Percentiles rank a stretch among this genome's conserved stretches.
These are phyloP conservation scores for Drosophila birchii DNA, from an alignment of 2,888 invertebrate species.

Conservation along the genomic window DNA sequence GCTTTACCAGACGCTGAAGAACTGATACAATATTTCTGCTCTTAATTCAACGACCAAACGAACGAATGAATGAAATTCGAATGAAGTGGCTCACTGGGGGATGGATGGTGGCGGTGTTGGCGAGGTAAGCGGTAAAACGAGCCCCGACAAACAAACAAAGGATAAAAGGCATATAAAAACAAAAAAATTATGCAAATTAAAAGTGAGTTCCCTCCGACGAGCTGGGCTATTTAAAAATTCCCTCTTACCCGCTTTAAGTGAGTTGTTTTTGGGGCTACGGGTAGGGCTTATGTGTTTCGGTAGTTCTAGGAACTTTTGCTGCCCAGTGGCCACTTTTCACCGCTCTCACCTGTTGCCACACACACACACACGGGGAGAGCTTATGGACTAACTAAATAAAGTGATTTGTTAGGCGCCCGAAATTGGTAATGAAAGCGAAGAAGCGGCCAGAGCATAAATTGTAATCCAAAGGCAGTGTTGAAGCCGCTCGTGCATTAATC, in stretches of 20 bases:
- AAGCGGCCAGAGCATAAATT: slow-evolving; percentile 70
- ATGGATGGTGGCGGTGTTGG: too few relatives aligned
- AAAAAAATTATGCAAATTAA: slow-evolving; percentile 72
- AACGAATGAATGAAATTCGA: slow-evolving; percentile 53
- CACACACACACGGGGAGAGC: slow-evolving; percentile 15
- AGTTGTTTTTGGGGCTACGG: slow-evolving; percentile 13
- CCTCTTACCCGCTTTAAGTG: slow-evolving; percentile 28
- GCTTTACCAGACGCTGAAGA: slow-evolving; percentile 65
- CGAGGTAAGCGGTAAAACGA: slow-evolving; percentile 15
- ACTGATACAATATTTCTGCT: slow-evolving; percentile 79
- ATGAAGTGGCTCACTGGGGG: slow-evolving; percentile 37
- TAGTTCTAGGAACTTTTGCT: slow-evolving; percentile 10
- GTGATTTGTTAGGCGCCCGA: slow-evolving; percentile 71
- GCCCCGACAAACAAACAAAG: slow-evolving; percentile 48
- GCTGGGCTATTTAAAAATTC: slow-evolving; percentile 47
- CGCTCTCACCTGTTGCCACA: slow-evolving; percentile 37
- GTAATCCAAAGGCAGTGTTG: slow-evolving; percentile 66
- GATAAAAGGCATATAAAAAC: slow-evolving; percentile 39
- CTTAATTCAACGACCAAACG: slow-evolving; percentile 62
- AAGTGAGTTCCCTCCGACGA: slow-evolving; percentile 45
- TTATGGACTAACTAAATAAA: slow-evolving; percentile 67
- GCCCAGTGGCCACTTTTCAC: slow-evolving; percentile 41
- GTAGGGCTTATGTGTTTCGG: slow-evolving; percentile 17
- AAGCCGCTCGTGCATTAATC: slow-evolving; percentile 74
- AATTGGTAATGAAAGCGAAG: slow-evolving; percentile 69